Evolutionary conservation across 2,797 vertebrate genomes (phyloP).

Genomic region (Chanos chanos): DNA sequence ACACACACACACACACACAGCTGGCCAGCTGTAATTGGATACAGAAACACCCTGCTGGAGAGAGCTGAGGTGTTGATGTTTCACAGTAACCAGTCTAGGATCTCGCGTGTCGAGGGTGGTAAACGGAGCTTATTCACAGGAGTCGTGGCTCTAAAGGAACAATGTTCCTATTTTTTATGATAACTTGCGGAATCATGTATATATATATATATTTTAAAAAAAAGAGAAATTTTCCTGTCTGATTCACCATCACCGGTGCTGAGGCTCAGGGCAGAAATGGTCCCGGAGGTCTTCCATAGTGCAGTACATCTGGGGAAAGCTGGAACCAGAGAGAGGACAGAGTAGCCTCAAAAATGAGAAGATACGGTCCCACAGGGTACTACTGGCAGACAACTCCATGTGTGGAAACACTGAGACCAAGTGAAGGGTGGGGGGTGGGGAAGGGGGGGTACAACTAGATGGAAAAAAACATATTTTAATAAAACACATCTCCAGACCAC

Average conservation of each 20-base stretch:
- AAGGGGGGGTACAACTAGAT: no score
- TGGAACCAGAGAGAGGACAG: constrained; percentile 61
- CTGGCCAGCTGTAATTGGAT: constrained; percentile 53
- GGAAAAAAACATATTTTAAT: constrained; percentile 3
- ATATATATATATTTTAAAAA: constrained; percentile 30
- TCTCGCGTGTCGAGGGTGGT: constrained; percentile 45
- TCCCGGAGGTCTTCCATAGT: constrained; percentile 61
- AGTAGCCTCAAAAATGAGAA: constrained; percentile 59
- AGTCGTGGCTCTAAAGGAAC: constrained; percentile 52
- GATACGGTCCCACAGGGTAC: constrained; percentile 29
- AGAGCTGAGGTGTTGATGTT: constrained; percentile 61
- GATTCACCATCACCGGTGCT: constrained; percentile 54
- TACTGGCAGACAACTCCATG: no score
- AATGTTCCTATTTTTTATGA: constrained; percentile 61
- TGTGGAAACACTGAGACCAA: no score
- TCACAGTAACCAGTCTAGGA: constrained; percentile 60
- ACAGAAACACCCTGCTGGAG: constrained; percentile 52
- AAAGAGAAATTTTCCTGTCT: constrained; percentile 57
- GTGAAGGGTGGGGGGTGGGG: no score
- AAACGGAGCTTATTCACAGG: constrained; percentile 57
- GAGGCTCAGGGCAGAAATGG: constrained; percentile 54
- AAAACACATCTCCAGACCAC: no score
- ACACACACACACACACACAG: constrained; percentile 34
- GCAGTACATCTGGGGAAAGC: constrained; percentile 21
- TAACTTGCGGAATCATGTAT: not conserved